Conservation (phyloP, 2,797 vertebrate genomes). For the Psittacula derbiana region DNA sequence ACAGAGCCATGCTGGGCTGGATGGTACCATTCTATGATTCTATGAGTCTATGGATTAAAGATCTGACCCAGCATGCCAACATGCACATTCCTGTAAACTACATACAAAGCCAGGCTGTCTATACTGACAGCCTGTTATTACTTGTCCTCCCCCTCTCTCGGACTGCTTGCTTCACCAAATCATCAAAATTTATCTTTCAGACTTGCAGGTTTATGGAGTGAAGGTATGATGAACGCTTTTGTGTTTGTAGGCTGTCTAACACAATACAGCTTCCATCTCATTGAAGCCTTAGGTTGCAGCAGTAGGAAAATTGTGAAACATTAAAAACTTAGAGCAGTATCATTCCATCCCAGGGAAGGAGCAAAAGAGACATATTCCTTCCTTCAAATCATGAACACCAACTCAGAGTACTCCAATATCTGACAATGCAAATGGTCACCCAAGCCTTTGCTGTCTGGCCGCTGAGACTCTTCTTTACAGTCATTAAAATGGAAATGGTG, state of each 20-base stretch:
- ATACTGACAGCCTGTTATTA: neutral
- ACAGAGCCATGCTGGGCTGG: neutral
- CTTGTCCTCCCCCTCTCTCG: neutral
- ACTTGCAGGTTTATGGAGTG: neutral
- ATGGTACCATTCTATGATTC: neutral
- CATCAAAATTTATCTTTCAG: neutral
- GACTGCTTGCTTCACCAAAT: neutral
- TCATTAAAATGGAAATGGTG: slow-evolving; percentile 16
- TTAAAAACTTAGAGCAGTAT: neutral
- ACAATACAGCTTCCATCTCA: neutral
- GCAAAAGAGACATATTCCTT: neutral
- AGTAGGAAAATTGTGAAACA: neutral
- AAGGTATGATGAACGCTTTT: neutral
- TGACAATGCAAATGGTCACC: neutral
- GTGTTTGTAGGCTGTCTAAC: neutral
- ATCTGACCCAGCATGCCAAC: neutral
- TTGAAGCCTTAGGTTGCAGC: neutral
- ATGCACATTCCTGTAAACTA: rapidly evolving
- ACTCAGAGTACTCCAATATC: neutral
- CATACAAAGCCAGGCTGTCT: neutral
- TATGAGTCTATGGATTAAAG: neutral
- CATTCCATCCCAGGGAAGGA: neutral
- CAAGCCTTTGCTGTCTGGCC: neutral
- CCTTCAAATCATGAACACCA: neutral
- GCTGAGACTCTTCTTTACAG: neutral